Percentiles rank a stretch among this genome's conserved stretches.
Evolutionary conservation across 2,113 vertebrate species (phyloP).

Genomic region (Pituophis catenifer): DNA sequence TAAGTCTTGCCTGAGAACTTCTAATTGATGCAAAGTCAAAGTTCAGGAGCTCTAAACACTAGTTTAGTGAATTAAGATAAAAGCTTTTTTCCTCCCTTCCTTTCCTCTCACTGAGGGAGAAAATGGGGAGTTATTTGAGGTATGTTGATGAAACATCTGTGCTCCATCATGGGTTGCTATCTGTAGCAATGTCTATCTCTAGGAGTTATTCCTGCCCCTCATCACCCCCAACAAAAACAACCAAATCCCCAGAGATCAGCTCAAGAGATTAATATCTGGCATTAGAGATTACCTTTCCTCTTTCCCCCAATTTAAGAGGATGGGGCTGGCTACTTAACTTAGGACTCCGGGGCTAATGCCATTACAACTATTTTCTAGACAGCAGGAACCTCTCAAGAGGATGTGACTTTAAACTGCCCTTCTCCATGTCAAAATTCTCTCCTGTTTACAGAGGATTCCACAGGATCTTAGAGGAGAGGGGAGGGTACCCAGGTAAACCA

Average conservation of each 20-base stretch:
- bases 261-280: constrained; percentile 68
- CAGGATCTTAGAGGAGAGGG: constrained; percentile 58
- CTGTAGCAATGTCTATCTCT: constrained; percentile 37
- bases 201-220: constrained; percentile 19
- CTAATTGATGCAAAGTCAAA: neutral
- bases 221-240: constrained; percentile 1
- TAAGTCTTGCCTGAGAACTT: neutral
- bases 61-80: neutral
- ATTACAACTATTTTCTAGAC: constrained; percentile 81
- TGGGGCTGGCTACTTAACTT: constrained; percentile 71
- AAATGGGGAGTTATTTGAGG: neutral
- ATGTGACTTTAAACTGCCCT: constrained; percentile 79
- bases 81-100: neutral
- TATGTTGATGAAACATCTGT: neutral
- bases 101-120: neutral
- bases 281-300: constrained; percentile 68
- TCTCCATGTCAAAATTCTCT: constrained; percentile 79
- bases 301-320: constrained; percentile 54
- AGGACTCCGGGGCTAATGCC: constrained; percentile 75
- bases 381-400: constrained; percentile 80
- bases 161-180: constrained; percentile 2
- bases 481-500: constrained; percentile 13
- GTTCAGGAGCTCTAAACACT: too few species aligned
- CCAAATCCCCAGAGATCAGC: constrained; percentile 41
- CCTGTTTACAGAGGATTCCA: constrained; percentile 84